Evolutionary conservation across 2,113 vertebrate genomes (phyloP), one percentile per base, ranked within the genome.

Genomic region (Zosterops pallidus): DNA sequence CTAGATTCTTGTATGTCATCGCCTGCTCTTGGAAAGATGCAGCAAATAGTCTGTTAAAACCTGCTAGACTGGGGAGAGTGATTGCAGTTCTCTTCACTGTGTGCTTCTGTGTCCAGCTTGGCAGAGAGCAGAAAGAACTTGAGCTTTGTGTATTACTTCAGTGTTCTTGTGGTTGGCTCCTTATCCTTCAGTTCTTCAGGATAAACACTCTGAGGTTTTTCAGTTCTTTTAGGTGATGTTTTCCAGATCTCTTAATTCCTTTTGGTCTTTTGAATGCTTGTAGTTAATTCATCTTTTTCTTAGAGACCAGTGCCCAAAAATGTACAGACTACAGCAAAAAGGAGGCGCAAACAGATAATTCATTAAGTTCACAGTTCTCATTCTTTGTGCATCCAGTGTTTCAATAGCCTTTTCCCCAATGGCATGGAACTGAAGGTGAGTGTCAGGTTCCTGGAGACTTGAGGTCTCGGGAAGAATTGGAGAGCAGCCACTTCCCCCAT

Each of bases 201-300:
- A 74, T 91, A 90, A 94, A 59, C 47, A 59, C 46, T 53, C 33
- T 9, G 2, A 0, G 2, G 0, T 33, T 86, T 78, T 87, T 39
- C 65, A 85, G 49, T 68, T 92, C 29, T 78, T 60, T 31, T 63
- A 89, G 78, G 62, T 86, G 78, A 85, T 79, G 24, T 60, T 94
- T 94, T 92, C 87, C 84, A 93, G 87, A 68, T 71, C 78, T 79
- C 62, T 83, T 88, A 67, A 56, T 82, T 93, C 49, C 65, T 68
- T 4, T 79, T 96, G 24, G 37, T 86, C 35, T 91, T 91, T 63
- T 60, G 55, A 92, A 63, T 39, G 64, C 21, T 35, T 91, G 52
- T 52, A 71, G 56, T 75, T 82, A 80, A 84, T 92, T 75, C 14
- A 56, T 94, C 67, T 81, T 91, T 85, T 91, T 71, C 53, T 52